Base-by-base conservation (phyloP, 1,140 invertebrate genomes). In the Drosophila sturtevanti region DNA sequence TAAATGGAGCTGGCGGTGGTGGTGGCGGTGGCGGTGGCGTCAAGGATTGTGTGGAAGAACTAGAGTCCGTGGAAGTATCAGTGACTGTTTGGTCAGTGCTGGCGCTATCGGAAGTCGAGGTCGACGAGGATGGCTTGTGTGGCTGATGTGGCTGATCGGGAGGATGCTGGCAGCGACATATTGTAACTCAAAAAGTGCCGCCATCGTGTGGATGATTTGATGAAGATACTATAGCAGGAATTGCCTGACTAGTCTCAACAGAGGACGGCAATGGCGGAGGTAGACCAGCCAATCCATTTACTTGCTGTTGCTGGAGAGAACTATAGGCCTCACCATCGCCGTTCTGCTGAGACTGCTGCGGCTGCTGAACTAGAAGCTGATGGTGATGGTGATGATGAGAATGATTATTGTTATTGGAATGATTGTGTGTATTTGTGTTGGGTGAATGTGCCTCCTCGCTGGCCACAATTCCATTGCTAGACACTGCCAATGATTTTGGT, bases 181-280 rank as follows among this genome's bases (percentile, higher is more conserved):
- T 91, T 91, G 90, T 90, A 91, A 87, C 90, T 91, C 90, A 91
- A 91, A 91, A 91, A 91, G 90, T 91, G 90, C 86, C 69, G 80
- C 89, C 87, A 89, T 89, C 85, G 64, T 89, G 87, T 68, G 69
- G 85, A 41, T 85, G 77, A 81, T 72, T 82, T 55, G 67, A 74
- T 79, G 78, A 66, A 27, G 75, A 60, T 77, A 79, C 38, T 3
- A 61, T 34, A 9, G 51, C 58, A 9, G 76, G 58, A 58, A 68
- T 35, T 38, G 77, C 56, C 18, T 16, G n/a, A 12, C 51, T 27
- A 12, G 52, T 51, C 24, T 81, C 82, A 58, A 68, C 79, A 87
- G 76, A 68, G 35, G 61, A 21, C 5, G 76, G 22, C 44, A 35
- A 52, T 9, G 65, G 55, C 12, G 60, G 63, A 10, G 56, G 34